Percentiles rank a stretch among this genome's conserved stretches.
Conservation (phyloP, 2,888 invertebrate genomes). For the Gymnoscelis rufifasciata region DNA sequence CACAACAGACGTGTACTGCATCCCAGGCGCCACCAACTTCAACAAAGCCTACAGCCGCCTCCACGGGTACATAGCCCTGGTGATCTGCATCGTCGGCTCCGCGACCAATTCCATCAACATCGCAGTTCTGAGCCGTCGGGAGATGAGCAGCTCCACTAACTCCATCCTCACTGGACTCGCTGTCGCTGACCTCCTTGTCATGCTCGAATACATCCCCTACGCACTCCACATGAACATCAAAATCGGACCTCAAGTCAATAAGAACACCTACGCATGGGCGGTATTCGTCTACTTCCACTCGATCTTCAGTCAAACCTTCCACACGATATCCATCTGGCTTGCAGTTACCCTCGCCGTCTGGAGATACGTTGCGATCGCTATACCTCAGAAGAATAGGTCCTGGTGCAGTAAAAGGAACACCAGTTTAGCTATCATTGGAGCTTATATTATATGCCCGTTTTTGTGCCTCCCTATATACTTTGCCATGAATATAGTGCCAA, state of each 20-base stretch:
- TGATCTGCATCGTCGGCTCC: constrained; percentile 93
- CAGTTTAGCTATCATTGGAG: constrained; percentile 84
- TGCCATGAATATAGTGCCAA: constrained; percentile 84
- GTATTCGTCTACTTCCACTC: constrained; percentile 94
- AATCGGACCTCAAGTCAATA: constrained; percentile 72
- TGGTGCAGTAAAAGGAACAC: constrained; percentile 92
- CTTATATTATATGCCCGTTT: constrained; percentile 89
- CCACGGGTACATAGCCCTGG: constrained; percentile 91
- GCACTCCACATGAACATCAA: constrained; percentile 88
- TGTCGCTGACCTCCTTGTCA: constrained; percentile 94
- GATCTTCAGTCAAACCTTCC: constrained; percentile 91
- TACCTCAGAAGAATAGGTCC: constrained; percentile 87
- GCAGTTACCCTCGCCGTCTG: constrained; percentile 96
- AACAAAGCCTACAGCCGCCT: constrained; percentile 83
- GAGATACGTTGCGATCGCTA: constrained; percentile 92
- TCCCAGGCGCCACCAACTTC: constrained; percentile 79
- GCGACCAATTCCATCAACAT: constrained; percentile 95
- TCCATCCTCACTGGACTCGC: constrained; percentile 94
- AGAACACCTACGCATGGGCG: constrained; percentile 85
- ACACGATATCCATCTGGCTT: constrained; percentile 95
- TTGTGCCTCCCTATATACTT: constrained; percentile 91
- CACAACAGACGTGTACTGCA: constrained; percentile 73
- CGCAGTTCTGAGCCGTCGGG: constrained; percentile 90
- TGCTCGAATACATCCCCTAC: constrained; percentile 96
- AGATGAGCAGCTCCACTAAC: constrained; percentile 95